Base-by-base conservation (phyloP, 1,140 invertebrate genomes). In the Copidosoma floridanum region DNA sequence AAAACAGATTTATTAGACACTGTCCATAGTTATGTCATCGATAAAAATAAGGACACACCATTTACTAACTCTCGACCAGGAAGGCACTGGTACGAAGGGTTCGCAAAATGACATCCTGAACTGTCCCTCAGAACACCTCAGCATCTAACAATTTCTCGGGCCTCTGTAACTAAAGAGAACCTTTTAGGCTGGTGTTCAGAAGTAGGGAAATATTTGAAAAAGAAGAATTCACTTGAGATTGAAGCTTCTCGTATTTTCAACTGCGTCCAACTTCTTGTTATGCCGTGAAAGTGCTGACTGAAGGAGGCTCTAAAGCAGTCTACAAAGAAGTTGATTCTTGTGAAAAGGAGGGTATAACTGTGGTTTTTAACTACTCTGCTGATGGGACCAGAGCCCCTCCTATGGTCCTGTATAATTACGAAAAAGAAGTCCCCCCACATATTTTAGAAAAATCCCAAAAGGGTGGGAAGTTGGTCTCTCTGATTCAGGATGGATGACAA, bases 381-480 rank as follows among this genome's bases (percentile, higher is more conserved):
- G 41, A 51, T 20, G 32, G 32, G 32, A 14, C 14, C 32, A 6
- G 71, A 8, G 52, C 63, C 24, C 71, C 72, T 21, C 73, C 73
- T 14, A 62, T 76, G 63, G 44, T 77, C 40, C 16, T 80, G 3
- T 78, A 69, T 55, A 16, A 56, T 11, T 77, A 73, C 61, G 52
- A 65, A 56, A 16, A 11, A 6, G 7, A 68, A 56, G 69, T 76
- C 1, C 71, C 72, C 26, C 47, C n/a, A 12, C 52, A 68, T 57
- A 52, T 75, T 46, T 38, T 61, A 32, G 12, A 51, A 66, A 61
- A 47, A 21, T 68, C 27, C 70, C 75, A 21, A 29, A 43, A 11
- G 64, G 58, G 21, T 80, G 76, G 76, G 64, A 54, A 8, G 41
- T 57, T 27, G 57, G 53, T 6, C 57, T 56, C 16, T 54, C 61